Percentiles rank a stretch among this genome's conserved stretches.
Conservation (phyloP, 2,797 vertebrate species). For the Hipposideros larvatus region DNA sequence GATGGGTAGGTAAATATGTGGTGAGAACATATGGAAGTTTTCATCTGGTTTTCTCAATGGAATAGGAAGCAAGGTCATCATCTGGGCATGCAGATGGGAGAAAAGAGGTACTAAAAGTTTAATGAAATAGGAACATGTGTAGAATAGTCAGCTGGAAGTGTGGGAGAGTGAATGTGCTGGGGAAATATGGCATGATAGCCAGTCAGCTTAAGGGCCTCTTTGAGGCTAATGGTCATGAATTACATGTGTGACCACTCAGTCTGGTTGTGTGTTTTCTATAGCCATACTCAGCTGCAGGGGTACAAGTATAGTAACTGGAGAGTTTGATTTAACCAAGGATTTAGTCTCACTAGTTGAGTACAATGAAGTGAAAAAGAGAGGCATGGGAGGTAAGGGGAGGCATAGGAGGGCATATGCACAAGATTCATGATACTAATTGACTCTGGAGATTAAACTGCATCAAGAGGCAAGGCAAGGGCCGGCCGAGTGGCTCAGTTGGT, state of each 20-base stretch:
- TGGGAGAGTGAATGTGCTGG: neutral
- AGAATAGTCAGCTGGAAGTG: neutral
- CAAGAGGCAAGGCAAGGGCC: neutral
- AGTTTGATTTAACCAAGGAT: neutral
- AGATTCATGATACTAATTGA: neutral
- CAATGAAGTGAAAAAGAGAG: slow-evolving; percentile 19
- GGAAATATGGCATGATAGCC: neutral
- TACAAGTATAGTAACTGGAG: neutral
- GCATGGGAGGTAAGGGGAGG: neutral
- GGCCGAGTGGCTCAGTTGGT: no score
- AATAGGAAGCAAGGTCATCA: neutral
- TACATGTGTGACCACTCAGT: neutral
- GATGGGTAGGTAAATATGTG: neutral
- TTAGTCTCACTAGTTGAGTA: neutral
- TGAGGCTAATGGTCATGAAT: neutral
- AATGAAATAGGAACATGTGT: neutral
- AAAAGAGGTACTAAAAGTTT: neutral
- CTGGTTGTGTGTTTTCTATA: neutral
- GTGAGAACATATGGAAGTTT: neutral
- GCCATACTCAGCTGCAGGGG: neutral
- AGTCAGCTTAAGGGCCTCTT: neutral
- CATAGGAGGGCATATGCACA: neutral
- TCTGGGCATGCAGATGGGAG: neutral
- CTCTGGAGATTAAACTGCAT: neutral
- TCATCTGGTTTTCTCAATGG: slow-evolving; percentile 11